Conservation (phyloP, 2,888 invertebrate species). For the Thecophora atra region DNA sequence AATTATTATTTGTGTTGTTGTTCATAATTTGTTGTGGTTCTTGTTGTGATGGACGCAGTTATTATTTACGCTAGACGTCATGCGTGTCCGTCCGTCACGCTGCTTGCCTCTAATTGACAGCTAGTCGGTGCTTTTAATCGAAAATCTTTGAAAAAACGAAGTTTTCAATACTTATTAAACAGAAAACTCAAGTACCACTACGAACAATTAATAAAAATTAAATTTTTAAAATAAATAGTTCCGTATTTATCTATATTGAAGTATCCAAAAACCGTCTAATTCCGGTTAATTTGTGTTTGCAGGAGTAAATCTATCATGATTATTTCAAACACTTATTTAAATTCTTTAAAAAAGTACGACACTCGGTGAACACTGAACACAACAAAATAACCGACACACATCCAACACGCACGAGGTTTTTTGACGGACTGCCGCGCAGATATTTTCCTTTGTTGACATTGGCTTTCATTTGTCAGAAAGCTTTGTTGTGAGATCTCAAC, state of each 20-base stretch:
- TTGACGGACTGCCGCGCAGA: conserved; percentile 14
- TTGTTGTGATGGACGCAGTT: background rate
- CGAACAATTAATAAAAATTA: background rate
- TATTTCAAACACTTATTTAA: background rate
- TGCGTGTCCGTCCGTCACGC: conserved; percentile 29
- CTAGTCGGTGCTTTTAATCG: background rate
- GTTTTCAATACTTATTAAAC: background rate
- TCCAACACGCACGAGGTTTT: conserved; percentile 14
- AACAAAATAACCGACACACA: background rate
- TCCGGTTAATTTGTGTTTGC: no score
- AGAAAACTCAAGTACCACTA: background rate
- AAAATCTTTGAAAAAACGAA: background rate
- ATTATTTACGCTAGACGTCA: conserved; percentile 22
- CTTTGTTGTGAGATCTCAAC: no score
- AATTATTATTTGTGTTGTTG: background rate
- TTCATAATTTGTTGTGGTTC: conserved; percentile 14
- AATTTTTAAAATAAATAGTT: no score
- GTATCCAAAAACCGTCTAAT: no score
- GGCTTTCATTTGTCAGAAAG: no score
- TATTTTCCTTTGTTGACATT: background rate
- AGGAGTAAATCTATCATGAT: no score
- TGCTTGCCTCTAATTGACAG: conserved; percentile 15
- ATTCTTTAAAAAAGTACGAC: background rate
- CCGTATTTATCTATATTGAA: no score
- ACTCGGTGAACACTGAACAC: background rate